Conservation (phyloP, 2,888 invertebrate genomes). For the Crocallis elinguaria region DNA sequence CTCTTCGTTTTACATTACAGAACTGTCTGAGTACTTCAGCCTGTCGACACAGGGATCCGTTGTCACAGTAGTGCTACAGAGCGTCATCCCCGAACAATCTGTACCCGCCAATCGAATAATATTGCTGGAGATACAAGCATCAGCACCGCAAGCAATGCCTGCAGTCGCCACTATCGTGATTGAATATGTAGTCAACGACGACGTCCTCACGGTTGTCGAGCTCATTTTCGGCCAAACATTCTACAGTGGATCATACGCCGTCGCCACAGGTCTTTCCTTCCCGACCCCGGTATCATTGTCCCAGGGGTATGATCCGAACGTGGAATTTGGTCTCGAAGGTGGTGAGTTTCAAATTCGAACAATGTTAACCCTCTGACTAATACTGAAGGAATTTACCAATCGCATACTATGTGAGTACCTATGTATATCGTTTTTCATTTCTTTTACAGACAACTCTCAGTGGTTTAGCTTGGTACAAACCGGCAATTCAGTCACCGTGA, state of each 20-base stretch:
- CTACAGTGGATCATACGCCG: slow-evolving; percentile 43
- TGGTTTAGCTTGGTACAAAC: slow-evolving; percentile 31
- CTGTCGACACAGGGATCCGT: slow-evolving; percentile 11
- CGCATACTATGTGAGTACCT: no score
- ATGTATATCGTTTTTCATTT: neutral
- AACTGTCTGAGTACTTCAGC: slow-evolving; percentile 14
- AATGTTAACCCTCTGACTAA: no score
- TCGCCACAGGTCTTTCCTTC: slow-evolving; percentile 32
- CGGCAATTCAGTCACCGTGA: slow-evolving; percentile 32
- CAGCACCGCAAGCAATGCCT: slow-evolving; percentile 16
- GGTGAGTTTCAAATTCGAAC: slow-evolving; percentile 32
- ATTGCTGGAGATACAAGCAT: slow-evolving; percentile 25
- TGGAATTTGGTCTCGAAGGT: slow-evolving; percentile 45
- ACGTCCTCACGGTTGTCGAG: slow-evolving; percentile 28
- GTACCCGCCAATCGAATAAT: slow-evolving; percentile 35
- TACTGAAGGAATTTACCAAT: no score
- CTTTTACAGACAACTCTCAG: slow-evolving; percentile 22
- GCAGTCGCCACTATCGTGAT: slow-evolving; percentile 26
- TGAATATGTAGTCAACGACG: slow-evolving; percentile 8
- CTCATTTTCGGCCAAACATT: slow-evolving; percentile 39
- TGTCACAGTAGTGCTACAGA: slow-evolving; percentile 17
- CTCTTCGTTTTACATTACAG: slow-evolving; percentile 7
- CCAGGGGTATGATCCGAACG: slow-evolving; percentile 40
- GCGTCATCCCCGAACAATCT: slow-evolving; percentile 41
- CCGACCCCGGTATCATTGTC: slow-evolving; percentile 33